Percentiles rank a stretch among this genome's conserved stretches.
Evolutionary conservation across 2,797 vertebrate genomes (phyloP).

Genomic region (Mallotus villosus): DNA sequence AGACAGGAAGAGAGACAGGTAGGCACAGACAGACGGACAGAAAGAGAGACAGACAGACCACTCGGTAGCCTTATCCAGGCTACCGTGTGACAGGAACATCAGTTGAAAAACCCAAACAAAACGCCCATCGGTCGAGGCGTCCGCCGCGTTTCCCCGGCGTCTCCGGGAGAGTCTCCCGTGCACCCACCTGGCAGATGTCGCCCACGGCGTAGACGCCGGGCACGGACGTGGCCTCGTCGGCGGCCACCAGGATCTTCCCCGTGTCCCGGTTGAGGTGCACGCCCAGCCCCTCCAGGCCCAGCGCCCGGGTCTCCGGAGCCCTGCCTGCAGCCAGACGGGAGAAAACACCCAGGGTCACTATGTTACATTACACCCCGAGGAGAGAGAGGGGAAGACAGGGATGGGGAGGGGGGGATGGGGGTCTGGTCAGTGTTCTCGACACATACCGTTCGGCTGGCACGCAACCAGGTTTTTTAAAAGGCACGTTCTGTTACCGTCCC

Average conservation of each 20-base stretch:
- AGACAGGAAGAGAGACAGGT: too few relatives aligned
- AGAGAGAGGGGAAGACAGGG: conserved; percentile 1
- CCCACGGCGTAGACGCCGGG: conserved; percentile 90
- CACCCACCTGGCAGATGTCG: conserved; percentile 86
- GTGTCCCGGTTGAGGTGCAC: conserved; percentile 76
- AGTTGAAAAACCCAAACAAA: too few relatives aligned
- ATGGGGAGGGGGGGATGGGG: neutral
- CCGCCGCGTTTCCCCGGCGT: neutral
- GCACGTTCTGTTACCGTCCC: neutral
- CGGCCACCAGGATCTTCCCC: conserved; percentile 86
- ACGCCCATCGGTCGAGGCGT: too few relatives aligned
- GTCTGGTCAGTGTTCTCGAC: conserved; percentile 16
- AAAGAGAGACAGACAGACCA: too few relatives aligned
- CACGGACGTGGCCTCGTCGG: conserved; percentile 83
- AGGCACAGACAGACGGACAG: too few relatives aligned
- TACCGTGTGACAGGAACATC: neutral
- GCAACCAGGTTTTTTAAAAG: neutral
- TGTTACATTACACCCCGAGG: conserved; percentile 22
- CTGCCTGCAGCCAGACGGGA: conserved; percentile 79
- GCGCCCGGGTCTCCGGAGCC: conserved; percentile 78
- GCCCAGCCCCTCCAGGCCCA: conserved; percentile 81
- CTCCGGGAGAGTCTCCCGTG: too few relatives aligned
- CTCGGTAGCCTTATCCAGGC: neutral
- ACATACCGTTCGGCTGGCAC: conserved; percentile 15
- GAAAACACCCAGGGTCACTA: conserved; percentile 24